Percentiles rank a stretch among this genome's conserved stretches.
Evolutionary conservation across 2,797 vertebrate species (phyloP).

Genomic region (Phrynocephalus vlangalii): DNA sequence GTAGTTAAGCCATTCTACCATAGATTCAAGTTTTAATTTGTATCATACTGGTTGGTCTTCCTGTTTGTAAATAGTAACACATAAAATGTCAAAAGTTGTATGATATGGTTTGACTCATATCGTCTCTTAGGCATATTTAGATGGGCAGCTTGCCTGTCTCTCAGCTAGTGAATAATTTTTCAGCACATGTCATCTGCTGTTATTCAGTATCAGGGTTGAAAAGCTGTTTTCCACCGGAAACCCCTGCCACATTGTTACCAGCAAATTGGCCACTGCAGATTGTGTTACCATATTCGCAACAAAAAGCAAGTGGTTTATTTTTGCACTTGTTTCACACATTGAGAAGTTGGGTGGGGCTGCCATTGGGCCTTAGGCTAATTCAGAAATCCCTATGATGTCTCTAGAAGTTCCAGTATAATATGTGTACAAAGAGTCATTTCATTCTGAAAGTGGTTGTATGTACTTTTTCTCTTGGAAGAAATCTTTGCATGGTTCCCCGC

Average conservation of each 20-base stretch:
- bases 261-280: background rate
- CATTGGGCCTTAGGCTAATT: background rate
- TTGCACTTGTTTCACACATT: background rate
- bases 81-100: background rate
- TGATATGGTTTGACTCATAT: background rate
- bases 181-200: background rate
- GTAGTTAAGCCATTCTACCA: background rate
- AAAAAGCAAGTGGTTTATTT: background rate
- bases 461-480: background rate
- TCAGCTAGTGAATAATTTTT: slow-evolving; percentile 21
- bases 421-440: background rate
- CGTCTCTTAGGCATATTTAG: background rate
- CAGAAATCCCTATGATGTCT: background rate
- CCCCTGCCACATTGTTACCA: background rate
- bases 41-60: background rate
- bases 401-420: background rate
- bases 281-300: background rate
- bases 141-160: background rate
- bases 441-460: background rate
- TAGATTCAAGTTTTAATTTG: background rate
- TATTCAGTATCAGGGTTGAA: background rate
- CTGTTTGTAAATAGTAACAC: slow-evolving; percentile 3
- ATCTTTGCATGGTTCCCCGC: background rate
- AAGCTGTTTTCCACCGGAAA: background rate
- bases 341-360: background rate